These are phyloP conservation scores for Abscondita cerata DNA, from an alignment of 2,888 invertebrate species.

Conservation along the genomic window DNA sequence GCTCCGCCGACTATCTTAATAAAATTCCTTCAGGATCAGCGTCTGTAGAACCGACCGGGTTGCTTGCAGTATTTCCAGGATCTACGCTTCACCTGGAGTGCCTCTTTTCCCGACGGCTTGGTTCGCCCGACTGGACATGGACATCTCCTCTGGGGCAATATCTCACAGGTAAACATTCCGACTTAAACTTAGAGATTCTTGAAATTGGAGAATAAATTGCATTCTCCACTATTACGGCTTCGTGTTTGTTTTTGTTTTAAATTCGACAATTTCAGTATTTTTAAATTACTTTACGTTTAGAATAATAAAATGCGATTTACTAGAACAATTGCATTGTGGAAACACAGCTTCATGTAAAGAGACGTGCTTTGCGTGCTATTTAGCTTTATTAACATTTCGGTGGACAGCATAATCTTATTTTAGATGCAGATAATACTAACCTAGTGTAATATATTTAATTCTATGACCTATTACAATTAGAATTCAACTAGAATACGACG, in stretches of 20 bases:
- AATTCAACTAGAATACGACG: conserved; percentile 1
- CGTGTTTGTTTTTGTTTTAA: conserved; percentile 4
- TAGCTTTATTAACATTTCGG: background rate
- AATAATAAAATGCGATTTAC: too few relatives aligned
- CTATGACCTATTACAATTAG: background rate
- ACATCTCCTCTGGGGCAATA: conserved; percentile 81
- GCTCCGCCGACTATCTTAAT: conserved; percentile 83
- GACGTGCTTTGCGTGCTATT: conserved; percentile 3
- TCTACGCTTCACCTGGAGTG: conserved; percentile 84
- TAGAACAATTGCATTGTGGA: too few relatives aligned
- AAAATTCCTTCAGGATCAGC: conserved; percentile 79
- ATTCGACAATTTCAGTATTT: background rate
- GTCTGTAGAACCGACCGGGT: conserved; percentile 79
- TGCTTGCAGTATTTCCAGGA: conserved; percentile 81
- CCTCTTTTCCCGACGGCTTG: conserved; percentile 75
- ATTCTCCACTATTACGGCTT: conserved; percentile 13
- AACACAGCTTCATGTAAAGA: background rate
- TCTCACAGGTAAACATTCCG: conserved; percentile 67
- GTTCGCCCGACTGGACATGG: conserved; percentile 90
- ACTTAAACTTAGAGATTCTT: conserved; percentile 19
- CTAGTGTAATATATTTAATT: background rate
- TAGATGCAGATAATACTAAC: conserved; percentile 4
- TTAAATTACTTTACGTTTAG: background rate
- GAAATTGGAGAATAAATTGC: conserved; percentile 28
- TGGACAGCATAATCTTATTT: background rate